Base-by-base conservation (phyloP, 2,113 vertebrate genomes). In the Xiphophorus couchianus region DNA sequence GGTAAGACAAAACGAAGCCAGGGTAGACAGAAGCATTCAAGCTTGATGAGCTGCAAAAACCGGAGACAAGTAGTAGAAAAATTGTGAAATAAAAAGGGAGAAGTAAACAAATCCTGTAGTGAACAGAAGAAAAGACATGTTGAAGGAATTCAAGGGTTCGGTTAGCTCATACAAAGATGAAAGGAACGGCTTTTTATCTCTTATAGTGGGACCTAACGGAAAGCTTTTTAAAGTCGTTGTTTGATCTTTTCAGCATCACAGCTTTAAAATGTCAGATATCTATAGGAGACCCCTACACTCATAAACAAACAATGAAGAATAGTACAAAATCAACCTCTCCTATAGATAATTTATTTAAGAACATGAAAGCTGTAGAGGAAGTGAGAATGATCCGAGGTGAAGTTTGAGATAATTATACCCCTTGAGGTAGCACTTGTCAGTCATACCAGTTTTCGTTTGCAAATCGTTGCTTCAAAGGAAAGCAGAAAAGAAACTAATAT, bases 11-110 rank as follows among this genome's bases (percentile, higher is more conserved):
- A 67, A 35, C 15, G 51, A 60, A 76, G n/a, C 27, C 66, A 63
- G 42, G 27, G 74, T 44, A 42, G 48, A 80, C 60, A 51, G 77
- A 77, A 70, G 76, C 81, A 75, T 79, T 82, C 10, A 2, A 78
- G 80, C 83, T 69, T 87, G 80, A 87, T 78, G 65, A 44, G 31
- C 66, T 79, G 80, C 30, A 29, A 81, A 62, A 66, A 71, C 37
- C 9, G 66, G 8, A 77, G 71, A 76, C 35, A 66, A 77, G 29
- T 39, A 81, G 44, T 71, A 61, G 29, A 63, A 73, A 31, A 28
- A 19, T 19, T 12, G 69, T 66, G 27, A 42, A 70, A 75, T 58
- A 65, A 76, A 33, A 82, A 71, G 51, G 60, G n/a, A 39, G 70
- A 82, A 67, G 61, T 66, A 73, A 82, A 76, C 35, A 69, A 69